Evolutionary conservation across 2,888 invertebrate genomes (phyloP).

Genomic region (Chloroclystis v-ata): DNA sequence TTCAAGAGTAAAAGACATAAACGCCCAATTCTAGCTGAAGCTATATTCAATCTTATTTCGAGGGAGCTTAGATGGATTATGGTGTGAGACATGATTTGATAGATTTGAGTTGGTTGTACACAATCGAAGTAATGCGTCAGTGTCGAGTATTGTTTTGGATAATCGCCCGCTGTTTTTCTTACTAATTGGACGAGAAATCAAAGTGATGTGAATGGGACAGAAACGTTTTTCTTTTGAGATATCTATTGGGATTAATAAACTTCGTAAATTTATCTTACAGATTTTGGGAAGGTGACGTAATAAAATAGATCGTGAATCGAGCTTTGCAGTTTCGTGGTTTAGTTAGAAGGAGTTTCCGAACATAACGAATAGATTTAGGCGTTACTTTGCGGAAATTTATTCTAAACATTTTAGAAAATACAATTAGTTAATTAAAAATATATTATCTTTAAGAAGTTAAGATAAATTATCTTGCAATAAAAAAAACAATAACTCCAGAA

Average conservation of each 20-base stretch:
- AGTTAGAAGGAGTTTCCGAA: too few relatives aligned
- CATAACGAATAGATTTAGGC: too few relatives aligned
- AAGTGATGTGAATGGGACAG: slow-evolving; percentile 32
- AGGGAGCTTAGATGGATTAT: not conserved
- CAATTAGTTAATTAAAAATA: too few relatives aligned
- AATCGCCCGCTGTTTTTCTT: slow-evolving; percentile 66
- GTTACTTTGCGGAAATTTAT: too few relatives aligned
- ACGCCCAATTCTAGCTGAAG: not conserved
- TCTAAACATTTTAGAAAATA: too few relatives aligned
- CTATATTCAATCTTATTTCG: not conserved
- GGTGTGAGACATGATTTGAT: not conserved
- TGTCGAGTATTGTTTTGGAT: slow-evolving; percentile 52
- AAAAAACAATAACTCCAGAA: too few relatives aligned
- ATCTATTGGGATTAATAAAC: slow-evolving; percentile 4
- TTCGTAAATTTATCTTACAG: not conserved
- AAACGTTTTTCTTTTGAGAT: slow-evolving; percentile 22
- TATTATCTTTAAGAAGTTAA: too few relatives aligned
- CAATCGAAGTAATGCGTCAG: slow-evolving; percentile 64
- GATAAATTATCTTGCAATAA: too few relatives aligned
- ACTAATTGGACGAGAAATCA: slow-evolving; percentile 73
- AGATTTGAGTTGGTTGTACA: slow-evolving; percentile 26
- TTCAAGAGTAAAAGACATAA: not conserved
- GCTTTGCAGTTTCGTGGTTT: too few relatives aligned
- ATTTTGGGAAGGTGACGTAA: too few relatives aligned
- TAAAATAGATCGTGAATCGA: too few relatives aligned